These are phyloP conservation scores for Archegozetes longisetosus DNA, from an alignment of 1,140 invertebrate genomes.

Conservation along the genomic window DNA sequence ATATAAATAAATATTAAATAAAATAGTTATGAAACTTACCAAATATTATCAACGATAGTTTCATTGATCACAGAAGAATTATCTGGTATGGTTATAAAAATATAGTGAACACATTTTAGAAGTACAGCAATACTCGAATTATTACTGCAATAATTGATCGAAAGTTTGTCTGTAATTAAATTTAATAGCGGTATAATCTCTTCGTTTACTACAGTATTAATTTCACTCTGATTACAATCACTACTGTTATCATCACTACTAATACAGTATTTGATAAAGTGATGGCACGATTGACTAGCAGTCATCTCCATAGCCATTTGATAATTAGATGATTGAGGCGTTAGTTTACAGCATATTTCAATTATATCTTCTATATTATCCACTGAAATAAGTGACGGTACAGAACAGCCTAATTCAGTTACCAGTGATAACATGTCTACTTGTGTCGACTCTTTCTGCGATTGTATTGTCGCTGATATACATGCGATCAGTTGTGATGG, in stretches of 20 bases:
- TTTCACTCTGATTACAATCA: neutral
- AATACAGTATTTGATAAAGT: slow-evolving; percentile 9
- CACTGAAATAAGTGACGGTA: neutral
- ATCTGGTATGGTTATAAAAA: slow-evolving; percentile 8
- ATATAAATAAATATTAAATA: neutral
- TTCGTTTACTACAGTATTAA: neutral
- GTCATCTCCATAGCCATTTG: slow-evolving; percentile 1
- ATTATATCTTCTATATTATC: slow-evolving; percentile 4
- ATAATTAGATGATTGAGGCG: neutral
- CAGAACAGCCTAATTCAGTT: neutral
- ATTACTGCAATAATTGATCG: neutral
- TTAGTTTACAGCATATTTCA: slow-evolving; percentile 6
- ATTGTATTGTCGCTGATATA: neutral
- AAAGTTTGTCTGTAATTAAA: neutral
- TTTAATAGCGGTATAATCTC: neutral
- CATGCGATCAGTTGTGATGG: neutral
- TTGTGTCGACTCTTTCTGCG: neutral
- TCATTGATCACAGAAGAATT: neutral
- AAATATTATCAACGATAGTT: neutral
- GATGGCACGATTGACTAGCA: slow-evolving; percentile 5
- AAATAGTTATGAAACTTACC: neutral
- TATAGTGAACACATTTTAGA: slow-evolving; percentile 9
- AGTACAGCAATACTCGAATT: neutral
- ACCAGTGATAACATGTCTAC: neutral
- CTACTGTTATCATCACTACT: neutral